phyloP scores from a whole-genome alignment of 2,113 vertebrate genomes.

The Motacilla tschutschensis region DNA sequence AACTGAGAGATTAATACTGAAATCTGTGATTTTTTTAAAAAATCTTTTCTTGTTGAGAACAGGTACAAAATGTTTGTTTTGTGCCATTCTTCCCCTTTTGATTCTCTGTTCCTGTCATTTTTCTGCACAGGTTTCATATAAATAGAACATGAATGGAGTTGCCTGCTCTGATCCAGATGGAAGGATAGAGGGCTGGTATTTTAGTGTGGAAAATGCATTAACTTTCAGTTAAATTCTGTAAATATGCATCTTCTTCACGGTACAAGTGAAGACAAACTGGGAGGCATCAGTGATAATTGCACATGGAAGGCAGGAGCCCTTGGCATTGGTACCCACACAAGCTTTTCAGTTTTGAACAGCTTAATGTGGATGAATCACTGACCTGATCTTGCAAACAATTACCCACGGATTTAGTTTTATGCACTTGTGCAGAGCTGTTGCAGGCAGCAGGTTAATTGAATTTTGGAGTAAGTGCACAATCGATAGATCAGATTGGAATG shows the following conservation, averaged over 20 bases:
- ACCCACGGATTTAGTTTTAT: background rate
- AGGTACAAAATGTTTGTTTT: conserved; percentile 6
- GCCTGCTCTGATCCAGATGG: background rate
- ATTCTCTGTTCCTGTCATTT: background rate
- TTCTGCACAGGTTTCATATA: background rate
- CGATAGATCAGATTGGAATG: background rate
- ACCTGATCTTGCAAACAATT: conserved; percentile 15
- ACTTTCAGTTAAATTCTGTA: conserved; percentile 20
- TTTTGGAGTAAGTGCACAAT: background rate
- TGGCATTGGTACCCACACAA: background rate
- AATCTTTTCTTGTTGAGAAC: background rate
- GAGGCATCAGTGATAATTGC: background rate
- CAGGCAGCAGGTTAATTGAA: conserved; percentile 28
- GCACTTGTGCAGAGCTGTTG: background rate
- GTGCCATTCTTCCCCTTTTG: background rate
- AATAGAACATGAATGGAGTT: conserved; percentile 9
- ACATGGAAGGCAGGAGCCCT: background rate
- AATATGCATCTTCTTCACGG: background rate
- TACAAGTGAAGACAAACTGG: background rate
- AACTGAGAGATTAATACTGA: background rate
- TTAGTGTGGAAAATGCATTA: conserved; percentile 1
- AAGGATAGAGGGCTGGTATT: background rate
- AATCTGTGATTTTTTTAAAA: background rate
- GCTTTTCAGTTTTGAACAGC: background rate
- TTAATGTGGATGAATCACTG: background rate